Percentiles rank a stretch among this genome's conserved stretches.
phyloP scores from a whole-genome alignment of 2,888 invertebrate species.

The Metellina segmentata region DNA sequence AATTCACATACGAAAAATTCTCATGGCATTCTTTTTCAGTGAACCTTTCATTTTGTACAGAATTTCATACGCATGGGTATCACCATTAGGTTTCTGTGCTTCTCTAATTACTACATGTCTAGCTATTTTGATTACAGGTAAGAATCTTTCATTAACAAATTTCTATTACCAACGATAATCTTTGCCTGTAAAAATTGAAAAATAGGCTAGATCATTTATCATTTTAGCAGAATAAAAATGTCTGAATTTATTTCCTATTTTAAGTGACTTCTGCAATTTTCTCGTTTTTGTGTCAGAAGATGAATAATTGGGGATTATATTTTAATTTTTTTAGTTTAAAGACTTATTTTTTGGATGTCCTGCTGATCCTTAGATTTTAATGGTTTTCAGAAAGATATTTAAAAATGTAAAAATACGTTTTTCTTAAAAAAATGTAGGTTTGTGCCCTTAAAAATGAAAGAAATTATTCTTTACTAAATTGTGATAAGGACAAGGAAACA shows the following conservation, averaged over 20 bases:
- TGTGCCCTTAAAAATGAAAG: too few relatives aligned
- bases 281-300: not conserved
- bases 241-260: not conserved
- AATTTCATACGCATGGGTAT: conserved; percentile 1
- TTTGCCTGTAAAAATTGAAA: not conserved
- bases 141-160: not conserved
- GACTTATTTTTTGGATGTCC: too few relatives aligned
- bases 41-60: conserved; percentile 10
- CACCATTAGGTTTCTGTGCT: not conserved
- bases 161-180: not conserved
- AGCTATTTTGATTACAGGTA: not conserved
- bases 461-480: not conserved
- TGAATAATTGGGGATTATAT: not conserved
- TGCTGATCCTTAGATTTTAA: too few relatives aligned
- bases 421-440: too few relatives aligned
- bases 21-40: not conserved
- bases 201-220: not conserved
- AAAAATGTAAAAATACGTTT: too few relatives aligned
- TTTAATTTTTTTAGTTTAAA: too few relatives aligned
- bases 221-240: not conserved
- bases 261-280: not conserved
- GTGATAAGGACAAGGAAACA: not conserved
- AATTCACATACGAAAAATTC: not conserved
- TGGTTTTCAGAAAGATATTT: too few relatives aligned
- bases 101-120: not conserved